A percentile compares a stretch with the other conserved stretches of the same genome.
Conservation (phyloP, 1,140 invertebrate species). For the Drosophila carrolli region DNA sequence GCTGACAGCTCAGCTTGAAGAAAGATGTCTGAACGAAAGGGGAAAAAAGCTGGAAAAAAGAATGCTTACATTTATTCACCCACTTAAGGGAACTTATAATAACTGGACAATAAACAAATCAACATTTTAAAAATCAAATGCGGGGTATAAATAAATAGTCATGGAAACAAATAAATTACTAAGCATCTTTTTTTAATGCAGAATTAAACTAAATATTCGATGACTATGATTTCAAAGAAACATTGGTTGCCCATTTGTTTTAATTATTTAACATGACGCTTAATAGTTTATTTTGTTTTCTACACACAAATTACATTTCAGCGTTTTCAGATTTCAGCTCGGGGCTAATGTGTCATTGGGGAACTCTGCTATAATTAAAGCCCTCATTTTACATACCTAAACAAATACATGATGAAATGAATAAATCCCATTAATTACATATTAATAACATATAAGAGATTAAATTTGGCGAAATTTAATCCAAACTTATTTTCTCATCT, state of each 20-base stretch:
- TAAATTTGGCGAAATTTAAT: background rate
- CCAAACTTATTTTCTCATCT: background rate
- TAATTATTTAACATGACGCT: slow-evolving; percentile 2
- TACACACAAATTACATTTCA: background rate
- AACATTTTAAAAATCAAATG: background rate
- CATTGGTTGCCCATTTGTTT: background rate
- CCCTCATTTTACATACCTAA: background rate
- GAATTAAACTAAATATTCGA: too few species aligned
- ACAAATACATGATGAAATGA: background rate
- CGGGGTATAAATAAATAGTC: too few species aligned
- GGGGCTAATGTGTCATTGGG: slow-evolving; percentile 3
- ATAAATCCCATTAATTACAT: background rate
- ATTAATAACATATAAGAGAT: background rate
- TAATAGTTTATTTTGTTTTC: background rate
- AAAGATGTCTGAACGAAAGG: slow-evolving; percentile 20
- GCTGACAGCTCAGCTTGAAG: slow-evolving; percentile 29
- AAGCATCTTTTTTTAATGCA: too few species aligned
- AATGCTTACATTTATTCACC: slow-evolving; percentile 7
- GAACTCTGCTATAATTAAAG: background rate
- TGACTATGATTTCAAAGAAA: too few species aligned
- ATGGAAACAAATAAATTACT: too few species aligned
- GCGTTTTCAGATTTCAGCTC: background rate
- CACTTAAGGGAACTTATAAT: background rate
- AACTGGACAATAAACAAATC: background rate
- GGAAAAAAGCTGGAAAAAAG: slow-evolving; percentile 17